Evolutionary conservation across 2,888 invertebrate genomes (phyloP).

Genomic region (Pasiphila rectangulata): DNA sequence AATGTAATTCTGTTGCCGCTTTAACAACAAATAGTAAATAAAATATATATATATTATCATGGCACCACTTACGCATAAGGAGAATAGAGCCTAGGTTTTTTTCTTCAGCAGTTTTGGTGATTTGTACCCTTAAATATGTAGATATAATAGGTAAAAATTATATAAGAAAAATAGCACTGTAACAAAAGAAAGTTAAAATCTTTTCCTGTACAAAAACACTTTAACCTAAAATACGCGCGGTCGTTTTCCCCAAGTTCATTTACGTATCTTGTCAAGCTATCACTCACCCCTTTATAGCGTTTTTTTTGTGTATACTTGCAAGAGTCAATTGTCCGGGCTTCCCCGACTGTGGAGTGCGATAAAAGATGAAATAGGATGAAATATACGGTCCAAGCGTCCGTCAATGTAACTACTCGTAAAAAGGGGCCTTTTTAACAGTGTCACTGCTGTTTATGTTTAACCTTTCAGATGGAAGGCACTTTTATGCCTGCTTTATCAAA

Average conservation of each 20-base stretch:
- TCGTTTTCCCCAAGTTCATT: slow-evolving; percentile 16
- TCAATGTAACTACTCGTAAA: slow-evolving; percentile 50
- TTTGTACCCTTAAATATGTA: no score
- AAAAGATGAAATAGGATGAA: slow-evolving; percentile 70
- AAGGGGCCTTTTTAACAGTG: slow-evolving; percentile 35
- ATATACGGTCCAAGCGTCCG: slow-evolving; percentile 56
- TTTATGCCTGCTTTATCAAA: slow-evolving; percentile 31
- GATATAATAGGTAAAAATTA: no score
- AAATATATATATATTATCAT: no score
- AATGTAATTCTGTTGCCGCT: no score
- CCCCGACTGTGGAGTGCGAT: slow-evolving; percentile 59
- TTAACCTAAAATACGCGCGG: slow-evolving; percentile 1
- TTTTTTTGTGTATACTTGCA: slow-evolving; percentile 48
- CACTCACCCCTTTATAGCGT: slow-evolving; percentile 43
- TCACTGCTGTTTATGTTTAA: slow-evolving; percentile 43
- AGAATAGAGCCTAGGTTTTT: no score
- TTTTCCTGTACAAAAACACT: background rate
- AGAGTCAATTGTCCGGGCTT: slow-evolving; percentile 59
- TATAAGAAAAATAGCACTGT: no score
- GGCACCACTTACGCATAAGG: no score
- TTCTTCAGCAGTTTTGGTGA: no score
- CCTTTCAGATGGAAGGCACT: slow-evolving; percentile 28
- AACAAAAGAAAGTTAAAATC: background rate
- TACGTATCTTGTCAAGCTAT: slow-evolving; percentile 38
- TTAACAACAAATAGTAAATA: no score